Evolutionary conservation across 2,797 vertebrate genomes (phyloP).

Genomic region (Falco concolor): DNA sequence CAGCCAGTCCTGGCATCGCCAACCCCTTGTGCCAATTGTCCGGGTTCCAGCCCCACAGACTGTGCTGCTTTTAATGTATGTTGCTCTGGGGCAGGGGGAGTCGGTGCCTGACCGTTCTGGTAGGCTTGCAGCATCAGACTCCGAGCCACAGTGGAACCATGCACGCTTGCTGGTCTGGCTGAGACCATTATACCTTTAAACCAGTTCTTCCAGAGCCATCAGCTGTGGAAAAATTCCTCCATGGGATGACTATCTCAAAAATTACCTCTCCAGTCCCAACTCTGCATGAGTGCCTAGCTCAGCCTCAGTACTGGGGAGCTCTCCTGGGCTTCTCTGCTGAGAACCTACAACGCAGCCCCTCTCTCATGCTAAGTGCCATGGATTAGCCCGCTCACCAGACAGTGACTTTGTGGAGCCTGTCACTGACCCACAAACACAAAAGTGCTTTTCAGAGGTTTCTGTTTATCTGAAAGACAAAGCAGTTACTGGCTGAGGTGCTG

Average conservation of each 20-base stretch:
- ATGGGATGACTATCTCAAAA: neutral
- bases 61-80: neutral
- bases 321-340: neutral
- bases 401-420: neutral
- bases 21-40: neutral
- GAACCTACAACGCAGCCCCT: neutral
- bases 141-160: neutral
- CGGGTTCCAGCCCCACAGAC: neutral
- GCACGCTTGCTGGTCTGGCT: neutral
- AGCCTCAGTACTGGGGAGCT: neutral
- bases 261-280: neutral
- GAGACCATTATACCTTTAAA: neutral
- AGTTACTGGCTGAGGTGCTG: neutral
- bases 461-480: neutral
- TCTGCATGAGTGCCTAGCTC: neutral
- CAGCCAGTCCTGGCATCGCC: neutral
- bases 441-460: neutral
- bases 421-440: neutral
- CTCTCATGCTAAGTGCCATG: neutral
- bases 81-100: accelerated
- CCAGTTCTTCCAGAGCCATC: neutral
- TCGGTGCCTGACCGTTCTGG: neutral
- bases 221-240: neutral
- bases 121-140: neutral
- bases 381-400: neutral